A percentile compares a stretch with the other conserved stretches of the same genome.
phyloP scores from a whole-genome alignment of 1,140 invertebrate genomes.

The Linepithema humile region DNA sequence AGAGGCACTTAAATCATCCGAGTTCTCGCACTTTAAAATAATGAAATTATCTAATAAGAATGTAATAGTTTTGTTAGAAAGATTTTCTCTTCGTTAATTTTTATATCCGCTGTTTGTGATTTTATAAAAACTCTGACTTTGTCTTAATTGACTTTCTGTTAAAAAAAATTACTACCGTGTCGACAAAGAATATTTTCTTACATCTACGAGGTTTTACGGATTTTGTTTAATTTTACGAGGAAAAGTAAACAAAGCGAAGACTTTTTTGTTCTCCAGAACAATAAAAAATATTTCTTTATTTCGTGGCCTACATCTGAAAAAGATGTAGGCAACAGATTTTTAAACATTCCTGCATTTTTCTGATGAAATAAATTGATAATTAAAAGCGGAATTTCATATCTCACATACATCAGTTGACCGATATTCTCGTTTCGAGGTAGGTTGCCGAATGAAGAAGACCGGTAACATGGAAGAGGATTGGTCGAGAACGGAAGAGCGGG shows the following conservation, averaged over 20 bases:
- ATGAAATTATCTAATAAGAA: not conserved
- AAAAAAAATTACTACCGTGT: too few species aligned
- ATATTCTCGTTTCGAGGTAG: conserved; percentile 16
- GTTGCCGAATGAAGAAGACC: conserved; percentile 9
- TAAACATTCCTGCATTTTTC: not conserved
- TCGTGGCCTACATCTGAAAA: too few species aligned
- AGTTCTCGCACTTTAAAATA: not conserved
- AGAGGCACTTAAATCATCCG: not conserved
- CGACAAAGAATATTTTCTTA: not conserved
- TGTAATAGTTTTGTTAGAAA: not conserved
- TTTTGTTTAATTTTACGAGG: not conserved
- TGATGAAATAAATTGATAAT: not conserved
- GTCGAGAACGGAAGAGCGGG: not conserved
- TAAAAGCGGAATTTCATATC: not conserved
- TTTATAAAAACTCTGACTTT: not conserved
- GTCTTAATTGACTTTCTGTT: not conserved
- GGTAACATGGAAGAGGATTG: not conserved
- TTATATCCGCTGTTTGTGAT: not conserved
- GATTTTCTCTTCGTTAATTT: not conserved
- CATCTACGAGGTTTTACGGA: not conserved
- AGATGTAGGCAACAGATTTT: not conserved
- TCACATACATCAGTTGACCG: not conserved
- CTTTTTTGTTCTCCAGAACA: too few species aligned
- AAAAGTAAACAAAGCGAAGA: too few species aligned
- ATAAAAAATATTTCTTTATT: too few species aligned